Evolutionary conservation across 2,797 vertebrate genomes (phyloP).

Genomic region (Pteropus rufus): DNA sequence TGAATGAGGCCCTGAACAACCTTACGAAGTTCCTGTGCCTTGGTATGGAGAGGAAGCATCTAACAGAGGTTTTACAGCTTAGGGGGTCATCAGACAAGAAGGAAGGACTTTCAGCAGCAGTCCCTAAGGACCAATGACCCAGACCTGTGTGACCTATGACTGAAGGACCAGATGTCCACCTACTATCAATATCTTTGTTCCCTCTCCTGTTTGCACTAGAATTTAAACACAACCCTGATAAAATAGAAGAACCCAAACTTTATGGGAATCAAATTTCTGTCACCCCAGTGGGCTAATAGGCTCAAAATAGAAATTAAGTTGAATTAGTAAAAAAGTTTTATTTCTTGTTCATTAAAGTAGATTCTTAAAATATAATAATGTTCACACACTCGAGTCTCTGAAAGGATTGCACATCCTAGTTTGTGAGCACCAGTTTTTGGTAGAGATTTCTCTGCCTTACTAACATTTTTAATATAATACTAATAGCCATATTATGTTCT

Average conservation of each 20-base stretch:
- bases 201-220: background rate
- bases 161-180: background rate
- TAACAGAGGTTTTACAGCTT: background rate
- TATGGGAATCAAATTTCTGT: background rate
- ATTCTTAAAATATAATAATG: constrained; percentile 13
- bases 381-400: background rate
- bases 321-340: background rate
- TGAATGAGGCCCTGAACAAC: background rate
- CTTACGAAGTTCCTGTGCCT: background rate
- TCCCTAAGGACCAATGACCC: background rate
- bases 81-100: background rate
- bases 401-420: background rate
- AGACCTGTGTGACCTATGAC: background rate
- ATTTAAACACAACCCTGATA: background rate
- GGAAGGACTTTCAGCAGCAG: background rate
- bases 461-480: background rate
- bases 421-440: background rate
- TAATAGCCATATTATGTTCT: background rate
- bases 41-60: background rate
- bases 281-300: background rate
- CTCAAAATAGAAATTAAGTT: constrained; percentile 31
- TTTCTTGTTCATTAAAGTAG: constrained; percentile 13
- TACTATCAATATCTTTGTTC: background rate
- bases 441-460: background rate
- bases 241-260: background rate